phyloP scores from a whole-genome alignment of 2,888 invertebrate species.

The Ormyrus rosae region DNA sequence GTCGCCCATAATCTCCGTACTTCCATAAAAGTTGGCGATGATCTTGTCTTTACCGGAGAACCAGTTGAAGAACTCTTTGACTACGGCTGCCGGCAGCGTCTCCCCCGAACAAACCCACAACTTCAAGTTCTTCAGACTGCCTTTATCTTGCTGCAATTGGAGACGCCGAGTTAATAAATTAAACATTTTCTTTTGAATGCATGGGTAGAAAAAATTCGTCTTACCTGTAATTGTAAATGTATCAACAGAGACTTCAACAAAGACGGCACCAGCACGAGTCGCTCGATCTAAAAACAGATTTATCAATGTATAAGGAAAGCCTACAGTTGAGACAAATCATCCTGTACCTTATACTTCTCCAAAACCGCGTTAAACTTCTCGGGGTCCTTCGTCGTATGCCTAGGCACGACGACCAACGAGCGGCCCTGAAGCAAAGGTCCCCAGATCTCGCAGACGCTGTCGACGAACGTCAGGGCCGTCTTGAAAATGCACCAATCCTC shows the following conservation, averaged over 20 bases:
- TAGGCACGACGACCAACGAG: conserved; percentile 85
- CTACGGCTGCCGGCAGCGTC: conserved; percentile 83
- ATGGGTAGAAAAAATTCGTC: background rate
- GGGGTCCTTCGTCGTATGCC: conserved; percentile 85
- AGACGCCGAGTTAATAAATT: background rate
- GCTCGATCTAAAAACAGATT: conserved; percentile 80
- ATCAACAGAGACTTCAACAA: conserved; percentile 87
- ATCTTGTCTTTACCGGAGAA: conserved; percentile 82
- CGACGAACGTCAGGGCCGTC: conserved; percentile 93
- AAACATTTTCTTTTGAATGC: background rate
- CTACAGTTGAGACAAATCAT: background rate
- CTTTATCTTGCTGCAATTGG: conserved; percentile 74
- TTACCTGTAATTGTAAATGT: conserved; percentile 81
- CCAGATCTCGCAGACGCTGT: conserved; percentile 93
- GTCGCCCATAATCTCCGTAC: conserved; percentile 94
- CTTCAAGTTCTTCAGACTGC: conserved; percentile 79
- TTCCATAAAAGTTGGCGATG: conserved; percentile 93
- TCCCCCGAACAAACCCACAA: conserved; percentile 94
- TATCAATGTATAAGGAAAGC: background rate
- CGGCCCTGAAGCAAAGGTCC: conserved; percentile 85
- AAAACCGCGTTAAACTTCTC: conserved; percentile 84
- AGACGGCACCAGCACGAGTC: conserved; percentile 91
- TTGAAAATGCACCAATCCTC: conserved; percentile 90
- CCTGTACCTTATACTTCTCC: conserved; percentile 82
- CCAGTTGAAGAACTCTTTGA: conserved; percentile 85